These are phyloP conservation scores for Zapus hudsonius DNA, from an alignment of 2,113 vertebrate species.

Conservation along the genomic window DNA sequence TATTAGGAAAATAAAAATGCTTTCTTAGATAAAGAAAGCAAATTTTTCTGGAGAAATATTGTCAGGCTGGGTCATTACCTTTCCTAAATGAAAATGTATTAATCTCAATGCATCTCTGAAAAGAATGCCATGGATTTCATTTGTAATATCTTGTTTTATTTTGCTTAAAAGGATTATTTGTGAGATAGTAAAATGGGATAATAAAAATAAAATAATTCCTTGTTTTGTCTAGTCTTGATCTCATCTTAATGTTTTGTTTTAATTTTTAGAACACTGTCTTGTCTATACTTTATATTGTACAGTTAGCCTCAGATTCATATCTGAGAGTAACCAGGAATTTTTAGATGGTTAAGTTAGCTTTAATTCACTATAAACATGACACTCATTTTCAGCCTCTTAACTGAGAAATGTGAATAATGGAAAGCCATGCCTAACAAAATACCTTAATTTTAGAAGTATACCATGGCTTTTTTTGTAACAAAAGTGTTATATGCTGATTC, in stretches of 20 bases:
- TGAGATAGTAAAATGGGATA: slow-evolving; percentile 14
- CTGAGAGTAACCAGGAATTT: slow-evolving; percentile 20
- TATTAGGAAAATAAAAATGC: background rate
- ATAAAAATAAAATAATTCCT: slow-evolving; percentile 35
- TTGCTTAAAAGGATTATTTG: slow-evolving; percentile 37
- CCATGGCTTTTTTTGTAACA: background rate
- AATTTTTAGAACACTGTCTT: background rate
- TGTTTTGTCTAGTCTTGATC: background rate
- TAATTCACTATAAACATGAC: background rate
- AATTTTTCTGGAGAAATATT: background rate
- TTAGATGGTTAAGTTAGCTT: background rate
- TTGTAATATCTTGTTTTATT: slow-evolving; percentile 37
- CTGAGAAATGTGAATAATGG: background rate
- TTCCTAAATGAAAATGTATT: slow-evolving; percentile 14
- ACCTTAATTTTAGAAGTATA: slow-evolving; percentile 7
- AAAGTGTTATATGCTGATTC: background rate
- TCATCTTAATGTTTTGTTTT: slow-evolving; percentile 40
- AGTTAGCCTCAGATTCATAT: background rate
- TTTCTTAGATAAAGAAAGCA: slow-evolving; percentile 7
- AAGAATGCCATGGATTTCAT: background rate
- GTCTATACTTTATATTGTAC: slow-evolving; percentile 17
- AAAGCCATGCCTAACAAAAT: slow-evolving; percentile 10
- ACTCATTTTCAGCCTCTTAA: background rate
- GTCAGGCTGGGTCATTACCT: background rate
- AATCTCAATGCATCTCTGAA: slow-evolving; percentile 30